Evolutionary conservation across 2,113 vertebrate species (phyloP), one percentile per base, ranked within the genome.

Genomic region (Erinaceus europaeus): DNA sequence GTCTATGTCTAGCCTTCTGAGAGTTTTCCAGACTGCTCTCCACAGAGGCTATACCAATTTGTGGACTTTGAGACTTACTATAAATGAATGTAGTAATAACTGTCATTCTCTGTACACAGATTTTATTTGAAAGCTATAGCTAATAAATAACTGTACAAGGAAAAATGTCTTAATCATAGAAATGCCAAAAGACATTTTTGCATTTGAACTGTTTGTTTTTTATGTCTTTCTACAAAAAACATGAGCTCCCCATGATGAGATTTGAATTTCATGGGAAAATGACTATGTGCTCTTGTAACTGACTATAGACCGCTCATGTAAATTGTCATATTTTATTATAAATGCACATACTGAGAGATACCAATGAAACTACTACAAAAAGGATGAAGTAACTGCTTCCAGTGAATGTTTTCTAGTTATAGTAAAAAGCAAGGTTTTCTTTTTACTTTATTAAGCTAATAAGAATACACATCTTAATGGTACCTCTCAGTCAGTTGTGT

Each of bases 221-320:
- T 55, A 13, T 85, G 29, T 77, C 27, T 83, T 84, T 76, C 53
- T 76, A 65, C 86, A 74, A 74, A 68, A 17, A 25, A n/a, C 25
- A 5, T 14, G 15, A 25, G 23, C 61, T 92, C 65, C 72, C 69
- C 5, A 10, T 61, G 46, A 76, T 86, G 62, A 94, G 71, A 90
- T 89, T 88, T 90, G 74, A 95, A 91, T 86, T 77, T 23, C 57
- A 74, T 89, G 48, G 90, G 65, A 75, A 90, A 94, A 72, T 84
- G 57, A 80, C 69, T 71, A 36, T 75, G 55, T 91, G 23, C 76
- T 93, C 25, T 64, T 84, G 42, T 76, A 89, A 90, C 40, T 87
- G 59, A 83, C 29, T 89, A 2, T 82, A n/a, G 27, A 55, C 14
- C 57, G n/a, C 62, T 69, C 52, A 50, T 48, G 18, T 89, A 75